Evolutionary conservation across 2,888 invertebrate species (phyloP), one percentile per base, ranked within the genome.

Genomic region (Netelia inedita): DNA sequence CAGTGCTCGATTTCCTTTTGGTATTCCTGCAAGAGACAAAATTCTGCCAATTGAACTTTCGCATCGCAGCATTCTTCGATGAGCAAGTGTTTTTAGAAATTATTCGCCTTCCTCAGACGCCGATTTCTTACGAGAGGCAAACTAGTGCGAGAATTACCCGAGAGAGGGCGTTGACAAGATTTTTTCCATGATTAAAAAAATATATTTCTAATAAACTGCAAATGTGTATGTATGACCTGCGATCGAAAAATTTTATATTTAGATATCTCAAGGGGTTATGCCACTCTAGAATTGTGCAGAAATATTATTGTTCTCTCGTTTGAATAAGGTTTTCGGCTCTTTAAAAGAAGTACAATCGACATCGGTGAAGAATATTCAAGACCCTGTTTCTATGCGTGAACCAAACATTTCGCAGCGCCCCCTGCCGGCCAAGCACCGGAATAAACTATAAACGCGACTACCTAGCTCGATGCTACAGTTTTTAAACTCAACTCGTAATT

Each of bases 1-100:
- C 57, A 23, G 16, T 28, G 23, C 75, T 65, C 10, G 61, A 59
- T 41, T 68, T 53, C 57, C 71, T 50, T 65, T 66, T 65, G n/a
- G 14, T 11, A 5, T 14, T 75, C 11, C 79, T 79, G 9, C 8
- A 57, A 19, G 9, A 57, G 16, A 57, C 10, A 21, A 57, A 16
- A 57, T 16, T 57, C 8, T 57, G 16, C 10, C 8, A 14, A 53
- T n/a, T 57, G 57, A 57, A 57, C 8, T 19, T 57, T 19, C 9
- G n/a, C n/a, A 1, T 9, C 9, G 5, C 5, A 3, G n/a, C n/a
- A 19, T 5, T 5, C n/a, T 16, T 16, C 19, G 55, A 55, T 46
- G 3, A 46, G 46, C 11, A 2, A 46, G 2, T 46, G 35, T 35
- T 5, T 35, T 8, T 35, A 35, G 6, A 35, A 35, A 35, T 35